Conservation (phyloP, 2,888 invertebrate genomes). For the Exocentrus adspersus region DNA sequence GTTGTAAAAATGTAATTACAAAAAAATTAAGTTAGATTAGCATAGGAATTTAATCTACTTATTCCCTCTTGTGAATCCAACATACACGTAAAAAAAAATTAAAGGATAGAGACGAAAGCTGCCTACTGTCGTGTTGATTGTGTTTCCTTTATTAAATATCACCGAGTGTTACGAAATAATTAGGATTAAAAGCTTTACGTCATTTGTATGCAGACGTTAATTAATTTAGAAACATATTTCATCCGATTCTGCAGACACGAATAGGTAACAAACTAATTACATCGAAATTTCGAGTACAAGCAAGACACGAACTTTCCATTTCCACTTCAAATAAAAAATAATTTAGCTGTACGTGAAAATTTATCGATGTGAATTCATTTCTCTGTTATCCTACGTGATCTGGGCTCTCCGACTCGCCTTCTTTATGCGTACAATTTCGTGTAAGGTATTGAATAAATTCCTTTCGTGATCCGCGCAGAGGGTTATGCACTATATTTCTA, state of each 20-base stretch:
- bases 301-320: not conserved
- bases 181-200: not conserved
- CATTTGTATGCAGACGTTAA: not conserved
- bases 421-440: slow-evolving; percentile 15
- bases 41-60: too few species aligned
- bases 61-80: too few species aligned
- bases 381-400: slow-evolving; percentile 17
- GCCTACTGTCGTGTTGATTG: too few species aligned
- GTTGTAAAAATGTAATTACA: too few species aligned
- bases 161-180: not conserved
- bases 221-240: not conserved
- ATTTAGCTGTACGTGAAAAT: not conserved
- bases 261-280: not conserved
- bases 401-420: not conserved
- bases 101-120: too few species aligned
- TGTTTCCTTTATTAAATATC: not conserved
- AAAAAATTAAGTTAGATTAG: too few species aligned
- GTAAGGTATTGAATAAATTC: slow-evolving; percentile 9
- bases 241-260: not conserved
- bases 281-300: not conserved
- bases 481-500: slow-evolving; percentile 20
- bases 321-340: not conserved
- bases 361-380: slow-evolving; percentile 16
- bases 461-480: slow-evolving; percentile 15
- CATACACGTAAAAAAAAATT: too few species aligned